Evolutionary conservation across 1,140 invertebrate genomes (phyloP).

Genomic region (Leptinotarsa defecta): DNA sequence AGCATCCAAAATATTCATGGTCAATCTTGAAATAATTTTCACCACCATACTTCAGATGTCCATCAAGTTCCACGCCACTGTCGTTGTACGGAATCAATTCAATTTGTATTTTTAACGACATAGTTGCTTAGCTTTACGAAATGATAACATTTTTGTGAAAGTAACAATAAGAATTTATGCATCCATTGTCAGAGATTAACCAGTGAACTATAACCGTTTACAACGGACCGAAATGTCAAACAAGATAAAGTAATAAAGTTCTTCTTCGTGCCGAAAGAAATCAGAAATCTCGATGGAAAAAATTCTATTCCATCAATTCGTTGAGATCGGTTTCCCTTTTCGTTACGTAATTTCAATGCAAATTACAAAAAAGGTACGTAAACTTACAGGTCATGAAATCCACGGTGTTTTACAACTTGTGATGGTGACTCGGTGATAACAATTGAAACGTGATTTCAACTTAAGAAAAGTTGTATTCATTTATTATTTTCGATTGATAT

Average conservation of each 20-base stretch:
- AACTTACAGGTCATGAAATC: slow-evolving; percentile 11
- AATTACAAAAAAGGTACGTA: slow-evolving; percentile 9
- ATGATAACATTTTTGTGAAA: slow-evolving; percentile 44
- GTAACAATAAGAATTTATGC: slow-evolving; percentile 43
- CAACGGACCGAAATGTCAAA: slow-evolving; percentile 37
- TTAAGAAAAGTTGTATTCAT: background rate
- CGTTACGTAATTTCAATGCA: slow-evolving; percentile 14
- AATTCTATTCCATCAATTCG: slow-evolving; percentile 21
- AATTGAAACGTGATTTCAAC: slow-evolving; percentile 14
- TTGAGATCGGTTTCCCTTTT: slow-evolving; percentile 6
- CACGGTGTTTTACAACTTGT: slow-evolving; percentile 8
- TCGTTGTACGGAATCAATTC: slow-evolving; percentile 9
- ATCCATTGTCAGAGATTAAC: slow-evolving; percentile 43
- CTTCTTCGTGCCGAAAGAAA: slow-evolving; percentile 40
- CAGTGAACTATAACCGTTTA: slow-evolving; percentile 45
- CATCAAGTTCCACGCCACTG: slow-evolving; percentile 1
- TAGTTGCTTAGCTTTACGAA: slow-evolving; percentile 32
- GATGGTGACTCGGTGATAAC: background rate
- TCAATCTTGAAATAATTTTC: no score
- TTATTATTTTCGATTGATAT: background rate
- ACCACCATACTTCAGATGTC: no score
- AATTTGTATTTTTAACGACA: slow-evolving; percentile 20
- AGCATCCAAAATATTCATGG: background rate
- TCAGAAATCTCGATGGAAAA: slow-evolving; percentile 23
- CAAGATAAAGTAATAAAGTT: slow-evolving; percentile 40